Evolutionary conservation across 2,113 vertebrate species (phyloP).

Genomic region (Vimba vimba): DNA sequence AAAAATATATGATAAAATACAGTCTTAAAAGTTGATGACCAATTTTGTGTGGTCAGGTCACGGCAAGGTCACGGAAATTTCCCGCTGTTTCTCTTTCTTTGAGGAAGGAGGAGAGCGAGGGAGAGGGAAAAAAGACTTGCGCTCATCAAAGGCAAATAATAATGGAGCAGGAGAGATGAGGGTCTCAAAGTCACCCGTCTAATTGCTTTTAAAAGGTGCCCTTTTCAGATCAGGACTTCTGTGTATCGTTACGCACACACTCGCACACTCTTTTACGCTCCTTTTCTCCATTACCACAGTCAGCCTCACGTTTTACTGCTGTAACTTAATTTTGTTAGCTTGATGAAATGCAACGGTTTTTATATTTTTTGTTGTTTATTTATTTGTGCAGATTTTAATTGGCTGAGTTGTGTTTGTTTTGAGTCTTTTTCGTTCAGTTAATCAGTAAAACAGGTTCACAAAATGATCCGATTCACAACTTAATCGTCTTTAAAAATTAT

Average conservation of each 20-base stretch:
- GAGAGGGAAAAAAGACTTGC: constrained; percentile 59
- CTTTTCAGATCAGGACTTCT: constrained; percentile 74
- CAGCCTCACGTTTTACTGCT: background rate
- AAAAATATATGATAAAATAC: constrained; percentile 77
- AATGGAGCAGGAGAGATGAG: constrained; percentile 71
- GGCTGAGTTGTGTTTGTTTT: too few species aligned
- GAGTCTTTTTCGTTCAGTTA: too few species aligned
- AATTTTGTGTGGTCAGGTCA: constrained; percentile 79
- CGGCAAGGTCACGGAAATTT: constrained; percentile 70
- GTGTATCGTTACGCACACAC: constrained; percentile 2
- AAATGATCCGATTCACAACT: too few species aligned
- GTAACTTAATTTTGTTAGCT: background rate
- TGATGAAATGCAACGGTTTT: background rate
- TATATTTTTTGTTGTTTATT: background rate
- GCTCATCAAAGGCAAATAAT: constrained; percentile 57
- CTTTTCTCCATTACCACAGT: background rate
- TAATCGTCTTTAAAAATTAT: too few species aligned
- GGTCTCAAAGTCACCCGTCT: constrained; percentile 75
- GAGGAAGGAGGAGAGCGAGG: background rate
- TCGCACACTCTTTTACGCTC: background rate
- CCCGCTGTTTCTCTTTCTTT: constrained; percentile 47
- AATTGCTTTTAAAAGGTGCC: constrained; percentile 79
- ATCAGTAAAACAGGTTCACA: too few species aligned
- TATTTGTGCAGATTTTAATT: background rate
- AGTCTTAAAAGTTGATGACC: constrained; percentile 74